Evolutionary conservation across 1,140 invertebrate genomes (phyloP), one percentile per base, ranked within the genome.

Genomic region (Bilobella aurantiaca): DNA sequence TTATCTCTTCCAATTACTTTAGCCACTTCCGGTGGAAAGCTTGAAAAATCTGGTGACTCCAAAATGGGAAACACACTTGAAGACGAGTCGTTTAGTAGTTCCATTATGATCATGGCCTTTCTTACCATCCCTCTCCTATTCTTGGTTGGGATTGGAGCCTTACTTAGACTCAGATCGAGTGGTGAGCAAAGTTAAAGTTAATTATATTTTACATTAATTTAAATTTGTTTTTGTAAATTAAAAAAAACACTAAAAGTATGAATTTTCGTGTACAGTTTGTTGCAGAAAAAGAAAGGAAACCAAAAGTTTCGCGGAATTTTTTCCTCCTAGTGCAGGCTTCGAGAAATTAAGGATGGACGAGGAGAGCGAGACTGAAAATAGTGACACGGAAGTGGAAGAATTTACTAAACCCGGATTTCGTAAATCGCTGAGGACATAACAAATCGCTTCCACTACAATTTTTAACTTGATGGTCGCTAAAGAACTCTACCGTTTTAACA

Each of bases 321-420:
- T 67, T 67, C 74, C 65, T 56, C 74, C 65, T 57, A 75, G 68
- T 74, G 71, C 74, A 59, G 75, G 75, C 1, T 76, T 76, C 62
- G 74, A 76, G 64, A 75, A 75, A 62, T 62, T 76, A n/a, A 66
- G 70, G 60, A 75, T 74, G 64, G 75, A 76, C 58, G 75, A 76
- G 56, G 74, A 75, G 58, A 74, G 72, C 58, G 75, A 75, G 16
- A 60, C 53, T 58, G 69, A 71, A 14, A 72, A 70, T 61, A 69
- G 71, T 66, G 71, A 69, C 46, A 70, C 69, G 3, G 74, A 72
- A 65, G 58, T 69, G 3, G 69, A 70, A 46, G 66, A 71, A 57
- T 70, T 67, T 53, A 62, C 66, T 29, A 68, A 67, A 27, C 66
- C 68, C 12, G 60, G 63, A 25, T 70, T 67, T 66, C 58, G 64